These are phyloP conservation scores for Tachysurus vachellii DNA, from an alignment of 2,113 vertebrate species.

Conservation along the genomic window DNA sequence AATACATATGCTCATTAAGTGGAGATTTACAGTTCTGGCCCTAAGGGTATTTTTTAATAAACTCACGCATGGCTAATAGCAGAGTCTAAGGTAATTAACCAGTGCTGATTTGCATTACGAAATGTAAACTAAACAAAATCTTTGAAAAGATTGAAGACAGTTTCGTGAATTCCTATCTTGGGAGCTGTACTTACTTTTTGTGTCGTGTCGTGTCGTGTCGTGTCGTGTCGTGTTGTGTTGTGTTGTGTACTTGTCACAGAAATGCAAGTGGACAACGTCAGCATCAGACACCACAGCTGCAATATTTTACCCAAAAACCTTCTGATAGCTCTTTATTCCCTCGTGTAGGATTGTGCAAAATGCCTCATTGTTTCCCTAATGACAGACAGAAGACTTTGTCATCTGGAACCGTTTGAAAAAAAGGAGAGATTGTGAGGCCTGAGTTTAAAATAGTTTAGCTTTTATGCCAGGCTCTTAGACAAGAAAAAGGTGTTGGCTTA, in stretches of 20 bases:
- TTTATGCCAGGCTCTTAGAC: conserved; percentile 3
- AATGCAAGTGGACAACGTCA: conserved; percentile 7
- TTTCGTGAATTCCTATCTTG: background rate
- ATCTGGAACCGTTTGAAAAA: conserved; percentile 36
- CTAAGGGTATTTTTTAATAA: conserved; percentile 30
- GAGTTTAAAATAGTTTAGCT: conserved; percentile 7
- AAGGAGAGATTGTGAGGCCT: conserved; percentile 1
- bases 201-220: background rate
- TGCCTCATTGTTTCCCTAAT: conserved; percentile 30
- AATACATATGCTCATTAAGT: conserved; percentile 21
- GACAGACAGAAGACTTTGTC: conserved; percentile 31
- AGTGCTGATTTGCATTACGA: background rate
- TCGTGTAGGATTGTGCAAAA: background rate
- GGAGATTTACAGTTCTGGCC: conserved; percentile 9
- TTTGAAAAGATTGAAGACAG: background rate
- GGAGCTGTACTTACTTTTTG: background rate
- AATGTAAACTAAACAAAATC: background rate
- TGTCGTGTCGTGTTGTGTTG: background rate
- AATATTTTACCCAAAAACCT: conserved; percentile 20
- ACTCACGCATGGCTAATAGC: background rate
- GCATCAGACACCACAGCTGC: conserved; percentile 24
- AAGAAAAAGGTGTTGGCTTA: conserved; percentile 33
- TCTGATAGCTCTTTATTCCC: background rate
- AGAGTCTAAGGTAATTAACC: background rate
- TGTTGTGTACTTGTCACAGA: background rate